Evolutionary conservation across 2,888 invertebrate genomes (phyloP).

Genomic region (Eupithecia exiguata): DNA sequence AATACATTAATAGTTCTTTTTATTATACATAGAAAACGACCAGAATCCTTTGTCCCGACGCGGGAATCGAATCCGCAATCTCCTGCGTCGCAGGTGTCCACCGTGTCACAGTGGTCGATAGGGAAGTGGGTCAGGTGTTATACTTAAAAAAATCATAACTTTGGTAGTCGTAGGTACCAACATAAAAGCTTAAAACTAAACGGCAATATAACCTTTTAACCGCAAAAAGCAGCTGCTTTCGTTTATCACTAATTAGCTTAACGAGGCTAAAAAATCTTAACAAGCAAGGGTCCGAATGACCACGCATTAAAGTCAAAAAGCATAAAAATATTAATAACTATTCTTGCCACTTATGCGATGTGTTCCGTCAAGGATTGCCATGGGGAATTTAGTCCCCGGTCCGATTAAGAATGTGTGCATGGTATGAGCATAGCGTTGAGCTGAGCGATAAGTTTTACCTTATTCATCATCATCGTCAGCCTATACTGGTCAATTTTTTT

Average conservation of each 20-base stretch:
- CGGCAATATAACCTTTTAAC: slow-evolving; percentile 9
- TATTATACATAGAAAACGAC: no score
- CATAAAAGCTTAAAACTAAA: not conserved
- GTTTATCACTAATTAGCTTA: slow-evolving; percentile 51
- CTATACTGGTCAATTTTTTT: no score
- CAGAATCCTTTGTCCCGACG: no score
- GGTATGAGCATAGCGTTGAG: slow-evolving; percentile 21
- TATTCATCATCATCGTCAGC: no score
- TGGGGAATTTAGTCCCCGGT: slow-evolving; percentile 26
- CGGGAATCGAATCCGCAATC: no score
- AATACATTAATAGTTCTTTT: no score
- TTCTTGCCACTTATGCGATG: slow-evolving; percentile 32
- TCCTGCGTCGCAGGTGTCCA: no score
- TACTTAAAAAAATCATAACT: not conserved
- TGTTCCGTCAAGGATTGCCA: slow-evolving; percentile 40
- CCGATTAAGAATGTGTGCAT: not conserved
- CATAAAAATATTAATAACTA: slow-evolving; percentile 47
- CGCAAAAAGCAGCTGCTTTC: slow-evolving; percentile 40
- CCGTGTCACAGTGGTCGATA: no score
- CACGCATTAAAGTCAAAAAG: slow-evolving; percentile 41
- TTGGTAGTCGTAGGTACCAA: not conserved
- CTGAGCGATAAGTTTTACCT: not conserved
- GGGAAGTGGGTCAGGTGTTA: no score
- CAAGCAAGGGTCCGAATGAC: slow-evolving; percentile 48
- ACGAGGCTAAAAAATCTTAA: slow-evolving; percentile 53